Percentiles rank a stretch among this genome's conserved stretches.
Evolutionary conservation across 1,140 invertebrate genomes (phyloP).

Genomic region (Augochlora pura): DNA sequence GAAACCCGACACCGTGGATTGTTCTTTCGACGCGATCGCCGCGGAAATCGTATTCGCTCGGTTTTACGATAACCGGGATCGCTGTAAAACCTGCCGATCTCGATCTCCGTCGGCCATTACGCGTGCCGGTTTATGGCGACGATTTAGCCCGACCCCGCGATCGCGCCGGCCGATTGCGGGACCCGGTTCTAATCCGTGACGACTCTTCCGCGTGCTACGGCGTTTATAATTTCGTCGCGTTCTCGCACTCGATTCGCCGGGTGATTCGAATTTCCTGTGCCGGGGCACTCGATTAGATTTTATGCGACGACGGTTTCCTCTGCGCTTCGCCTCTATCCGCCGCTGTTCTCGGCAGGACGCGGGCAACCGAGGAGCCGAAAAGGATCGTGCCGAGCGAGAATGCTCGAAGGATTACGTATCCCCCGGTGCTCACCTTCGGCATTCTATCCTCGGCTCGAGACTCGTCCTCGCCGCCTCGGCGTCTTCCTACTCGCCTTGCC

Average conservation of each 20-base stretch:
- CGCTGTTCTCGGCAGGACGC: not conserved
- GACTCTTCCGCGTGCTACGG: not conserved
- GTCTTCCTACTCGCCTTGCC: slow-evolving; percentile 23
- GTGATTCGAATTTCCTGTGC: slow-evolving; percentile 30
- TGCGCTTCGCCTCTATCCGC: too few species aligned
- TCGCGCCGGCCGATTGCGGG: slow-evolving; percentile 12
- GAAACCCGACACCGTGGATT: slow-evolving; percentile 49
- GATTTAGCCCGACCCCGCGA: slow-evolving; percentile 1
- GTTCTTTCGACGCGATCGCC: slow-evolving; percentile 30
- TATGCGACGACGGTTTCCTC: not conserved
- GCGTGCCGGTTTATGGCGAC: slow-evolving; percentile 48
- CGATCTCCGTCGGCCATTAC: slow-evolving; percentile 35
- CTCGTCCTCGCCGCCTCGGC: slow-evolving; percentile 12
- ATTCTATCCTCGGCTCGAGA: slow-evolving; percentile 29
- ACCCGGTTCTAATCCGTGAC: not conserved
- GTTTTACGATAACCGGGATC: slow-evolving; percentile 44
- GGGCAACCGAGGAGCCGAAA: slow-evolving; percentile 58
- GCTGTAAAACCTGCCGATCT: slow-evolving; percentile 43
- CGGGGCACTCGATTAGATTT: not conserved
- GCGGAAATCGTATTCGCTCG: slow-evolving; percentile 41
- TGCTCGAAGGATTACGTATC: slow-evolving; percentile 65
- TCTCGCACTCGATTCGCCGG: slow-evolving; percentile 15
- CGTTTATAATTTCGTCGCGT: slow-evolving; percentile 20
- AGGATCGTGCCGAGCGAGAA: slow-evolving; percentile 65
- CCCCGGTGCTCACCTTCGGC: slow-evolving; percentile 54